These are phyloP conservation scores for Rachycentron canadum DNA, from an alignment of 2,797 vertebrate species.

Conservation along the genomic window DNA sequence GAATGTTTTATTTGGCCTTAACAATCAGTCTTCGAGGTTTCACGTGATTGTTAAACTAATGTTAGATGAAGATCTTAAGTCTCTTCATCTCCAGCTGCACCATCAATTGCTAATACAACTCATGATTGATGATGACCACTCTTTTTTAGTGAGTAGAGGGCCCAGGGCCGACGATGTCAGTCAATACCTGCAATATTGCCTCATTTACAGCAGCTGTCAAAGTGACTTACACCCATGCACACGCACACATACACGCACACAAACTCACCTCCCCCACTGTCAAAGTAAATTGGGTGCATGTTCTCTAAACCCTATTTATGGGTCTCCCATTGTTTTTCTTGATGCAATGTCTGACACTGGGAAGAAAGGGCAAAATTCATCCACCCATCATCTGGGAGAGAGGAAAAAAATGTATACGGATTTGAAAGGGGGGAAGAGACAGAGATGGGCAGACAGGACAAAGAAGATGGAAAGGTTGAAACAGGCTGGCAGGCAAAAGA, in stretches of 20 bases:
- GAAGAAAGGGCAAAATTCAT: slow-evolving; percentile 72
- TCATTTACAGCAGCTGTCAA: slow-evolving; percentile 81
- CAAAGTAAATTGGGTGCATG: slow-evolving; percentile 82
- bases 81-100: slow-evolving; percentile 1
- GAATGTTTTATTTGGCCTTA: not conserved
- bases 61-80: slow-evolving; percentile 5
- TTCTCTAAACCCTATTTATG: slow-evolving; percentile 82
- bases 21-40: not conserved
- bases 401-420: not conserved
- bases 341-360: slow-evolving; percentile 70
- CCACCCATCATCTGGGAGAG: slow-evolving; percentile 51
- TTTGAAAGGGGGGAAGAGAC: slow-evolving; percentile 30
- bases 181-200: slow-evolving; percentile 80
- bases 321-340: slow-evolving; percentile 77
- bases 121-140: slow-evolving; percentile 68
- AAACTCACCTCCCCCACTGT: slow-evolving; percentile 60
- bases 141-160: slow-evolving; percentile 43
- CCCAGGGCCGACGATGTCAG: slow-evolving; percentile 61
- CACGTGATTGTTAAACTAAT: not conserved
- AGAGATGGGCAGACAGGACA: slow-evolving; percentile 55
- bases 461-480: slow-evolving; percentile 64
- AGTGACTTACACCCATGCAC: slow-evolving; percentile 67
- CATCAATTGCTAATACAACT: slow-evolving; percentile 38
- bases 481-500: slow-evolving; percentile 65
- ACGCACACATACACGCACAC: slow-evolving; percentile 14